phyloP scores from a whole-genome alignment of 1,140 invertebrate species.

The Pollicipes pollicipes region DNA sequence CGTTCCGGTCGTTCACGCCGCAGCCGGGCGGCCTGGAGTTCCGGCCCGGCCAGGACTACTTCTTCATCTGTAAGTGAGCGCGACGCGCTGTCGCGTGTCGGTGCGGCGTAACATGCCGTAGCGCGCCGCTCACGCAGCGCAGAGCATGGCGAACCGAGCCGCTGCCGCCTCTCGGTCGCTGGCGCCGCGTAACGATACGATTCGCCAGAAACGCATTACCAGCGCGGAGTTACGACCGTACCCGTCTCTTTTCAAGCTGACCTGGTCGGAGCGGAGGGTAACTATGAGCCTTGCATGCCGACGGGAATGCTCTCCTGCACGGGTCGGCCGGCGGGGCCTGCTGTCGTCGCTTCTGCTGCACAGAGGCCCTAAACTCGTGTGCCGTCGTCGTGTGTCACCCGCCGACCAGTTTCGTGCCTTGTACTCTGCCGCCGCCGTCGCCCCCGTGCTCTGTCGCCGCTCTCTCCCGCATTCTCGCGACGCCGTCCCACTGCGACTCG shows the following conservation, averaged over 20 bases:
- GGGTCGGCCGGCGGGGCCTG: too few species aligned
- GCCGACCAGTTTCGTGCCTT: neutral
- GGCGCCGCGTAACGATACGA: too few species aligned
- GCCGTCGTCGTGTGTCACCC: neutral
- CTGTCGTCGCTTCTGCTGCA: neutral
- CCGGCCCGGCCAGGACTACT: slow-evolving; percentile 83
- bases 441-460: too few species aligned
- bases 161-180: too few species aligned
- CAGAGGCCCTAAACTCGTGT: neutral
- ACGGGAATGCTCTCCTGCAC: too few species aligned
- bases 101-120: too few species aligned
- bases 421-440: neutral
- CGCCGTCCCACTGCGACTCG: too few species aligned
- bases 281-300: neutral
- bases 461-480: neutral
- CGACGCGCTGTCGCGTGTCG: neutral
- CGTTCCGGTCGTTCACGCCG: slow-evolving; percentile 85
- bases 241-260: neutral
- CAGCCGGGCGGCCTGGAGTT: slow-evolving; percentile 87
- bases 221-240: neutral
- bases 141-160: too few species aligned
- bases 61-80: slow-evolving; percentile 67
- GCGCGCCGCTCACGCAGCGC: too few species aligned
- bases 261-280: neutral
- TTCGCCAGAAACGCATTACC: neutral